Evolutionary conservation across 1,140 invertebrate species (phyloP).

Genomic region (Periplaneta americana): DNA sequence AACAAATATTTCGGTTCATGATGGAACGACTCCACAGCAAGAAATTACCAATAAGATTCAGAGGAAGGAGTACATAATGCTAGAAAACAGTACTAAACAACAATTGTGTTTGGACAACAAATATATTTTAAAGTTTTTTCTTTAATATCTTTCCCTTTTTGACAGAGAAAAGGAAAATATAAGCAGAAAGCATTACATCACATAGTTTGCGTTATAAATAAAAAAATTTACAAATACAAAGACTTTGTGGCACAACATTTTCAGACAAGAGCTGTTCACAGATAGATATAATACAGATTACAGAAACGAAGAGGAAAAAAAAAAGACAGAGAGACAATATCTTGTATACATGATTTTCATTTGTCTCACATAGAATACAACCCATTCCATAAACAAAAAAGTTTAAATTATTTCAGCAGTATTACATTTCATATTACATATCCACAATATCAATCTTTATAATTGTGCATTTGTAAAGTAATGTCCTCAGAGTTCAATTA

Average conservation of each 20-base stretch:
- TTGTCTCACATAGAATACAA: not conserved
- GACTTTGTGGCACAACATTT: not conserved
- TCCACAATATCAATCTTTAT: not conserved
- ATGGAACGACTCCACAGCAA: too few relatives aligned
- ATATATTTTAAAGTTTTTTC: not conserved
- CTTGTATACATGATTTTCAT: not conserved
- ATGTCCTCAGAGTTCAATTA: not conserved
- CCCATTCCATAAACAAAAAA: not conserved
- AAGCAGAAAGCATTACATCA: not conserved
- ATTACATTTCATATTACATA: not conserved
- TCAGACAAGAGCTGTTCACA: not conserved
- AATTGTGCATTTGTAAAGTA: not conserved
- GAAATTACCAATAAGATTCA: too few relatives aligned
- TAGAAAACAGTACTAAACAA: too few relatives aligned
- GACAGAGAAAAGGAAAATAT: not conserved
- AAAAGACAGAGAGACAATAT: not conserved
- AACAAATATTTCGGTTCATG: too few relatives aligned
- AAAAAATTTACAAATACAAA: not conserved
- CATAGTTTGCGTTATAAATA: not conserved
- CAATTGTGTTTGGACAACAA: not conserved
- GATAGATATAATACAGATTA: not conserved
- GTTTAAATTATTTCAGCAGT: not conserved
- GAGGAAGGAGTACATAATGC: too few relatives aligned
- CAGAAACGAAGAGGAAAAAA: not conserved
- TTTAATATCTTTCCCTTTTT: not conserved